phyloP scores from a whole-genome alignment of 2,113 vertebrate genomes.

The Crotalus horridus region DNA sequence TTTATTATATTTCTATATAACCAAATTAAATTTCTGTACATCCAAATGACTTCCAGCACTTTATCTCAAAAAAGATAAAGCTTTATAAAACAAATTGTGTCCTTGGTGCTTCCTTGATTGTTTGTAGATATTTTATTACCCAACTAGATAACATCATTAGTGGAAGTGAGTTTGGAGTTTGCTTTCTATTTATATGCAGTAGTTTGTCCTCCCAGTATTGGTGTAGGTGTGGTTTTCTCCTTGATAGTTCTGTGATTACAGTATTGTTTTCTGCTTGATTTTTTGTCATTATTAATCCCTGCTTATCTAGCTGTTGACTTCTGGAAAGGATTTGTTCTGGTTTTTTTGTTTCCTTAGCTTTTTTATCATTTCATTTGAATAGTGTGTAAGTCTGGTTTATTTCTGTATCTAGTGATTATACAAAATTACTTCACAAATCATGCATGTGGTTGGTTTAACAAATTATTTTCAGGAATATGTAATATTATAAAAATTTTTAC shows the following conservation, averaged over 20 bases:
- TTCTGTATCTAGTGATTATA: neutral
- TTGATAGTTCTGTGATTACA: neutral
- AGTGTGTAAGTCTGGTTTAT: neutral
- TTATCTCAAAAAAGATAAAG: neutral
- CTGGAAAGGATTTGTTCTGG: neutral
- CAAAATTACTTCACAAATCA: neutral
- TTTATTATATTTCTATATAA: neutral
- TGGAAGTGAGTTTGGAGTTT: neutral
- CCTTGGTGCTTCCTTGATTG: neutral
- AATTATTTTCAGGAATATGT: neutral
- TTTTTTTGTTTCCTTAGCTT: neutral
- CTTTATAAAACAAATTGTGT: neutral
- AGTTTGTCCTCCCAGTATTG: neutral
- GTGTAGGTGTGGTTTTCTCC: neutral
- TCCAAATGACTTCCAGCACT: neutral
- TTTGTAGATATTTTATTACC: neutral
- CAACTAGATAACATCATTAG: neutral
- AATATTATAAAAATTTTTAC: neutral
- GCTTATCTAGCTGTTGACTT: neutral
- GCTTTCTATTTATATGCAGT: neutral
- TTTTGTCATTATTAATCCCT: neutral
- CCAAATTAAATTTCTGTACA: neutral
- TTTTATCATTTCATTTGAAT: neutral
- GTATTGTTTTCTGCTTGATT: neutral
- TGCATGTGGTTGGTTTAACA: neutral